phyloP scores from a whole-genome alignment of 1,140 invertebrate genomes.

The Tenebrio molitor region DNA sequence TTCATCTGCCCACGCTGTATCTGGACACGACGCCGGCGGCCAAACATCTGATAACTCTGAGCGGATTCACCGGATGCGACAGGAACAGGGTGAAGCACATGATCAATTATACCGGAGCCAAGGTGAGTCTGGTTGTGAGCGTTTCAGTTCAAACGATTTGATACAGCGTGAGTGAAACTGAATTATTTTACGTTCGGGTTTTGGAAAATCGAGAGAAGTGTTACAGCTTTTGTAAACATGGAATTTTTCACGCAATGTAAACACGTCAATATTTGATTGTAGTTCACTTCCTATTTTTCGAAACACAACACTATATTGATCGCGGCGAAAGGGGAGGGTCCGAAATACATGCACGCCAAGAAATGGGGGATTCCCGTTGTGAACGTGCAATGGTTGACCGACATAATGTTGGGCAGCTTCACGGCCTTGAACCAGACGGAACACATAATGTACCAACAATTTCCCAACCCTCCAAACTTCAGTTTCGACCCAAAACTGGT shows the following conservation, averaged over 20 bases:
- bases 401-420: slow-evolving; percentile 91
- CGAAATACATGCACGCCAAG: slow-evolving; percentile 89
- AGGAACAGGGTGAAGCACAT: slow-evolving; percentile 83
- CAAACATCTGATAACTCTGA: slow-evolving; percentile 82
- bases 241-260: too few species aligned
- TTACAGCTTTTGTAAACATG: too few species aligned
- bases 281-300: slow-evolving; percentile 79
- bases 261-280: too few species aligned
- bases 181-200: too few species aligned
- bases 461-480: slow-evolving; percentile 82
- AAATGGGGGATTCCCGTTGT: slow-evolving; percentile 92
- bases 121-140: slow-evolving; percentile 71
- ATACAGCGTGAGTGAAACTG: too few species aligned
- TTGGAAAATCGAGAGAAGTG: too few species aligned
- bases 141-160: slow-evolving; percentile 35
- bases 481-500: slow-evolving; percentile 89
- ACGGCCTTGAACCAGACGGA: slow-evolving; percentile 85
- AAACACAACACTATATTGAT: slow-evolving; percentile 82
- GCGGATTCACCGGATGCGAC: slow-evolving; percentile 91
- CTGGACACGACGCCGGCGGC: slow-evolving; percentile 78
- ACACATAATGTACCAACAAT: slow-evolving; percentile 90
- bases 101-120: slow-evolving; percentile 89
- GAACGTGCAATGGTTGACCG: slow-evolving; percentile 94
- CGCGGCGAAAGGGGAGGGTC: slow-evolving; percentile 84
- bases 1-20: slow-evolving; percentile 91